phyloP scores from a whole-genome alignment of 2,113 vertebrate species.

The Pseudolaguvia tuberculata region DNA sequence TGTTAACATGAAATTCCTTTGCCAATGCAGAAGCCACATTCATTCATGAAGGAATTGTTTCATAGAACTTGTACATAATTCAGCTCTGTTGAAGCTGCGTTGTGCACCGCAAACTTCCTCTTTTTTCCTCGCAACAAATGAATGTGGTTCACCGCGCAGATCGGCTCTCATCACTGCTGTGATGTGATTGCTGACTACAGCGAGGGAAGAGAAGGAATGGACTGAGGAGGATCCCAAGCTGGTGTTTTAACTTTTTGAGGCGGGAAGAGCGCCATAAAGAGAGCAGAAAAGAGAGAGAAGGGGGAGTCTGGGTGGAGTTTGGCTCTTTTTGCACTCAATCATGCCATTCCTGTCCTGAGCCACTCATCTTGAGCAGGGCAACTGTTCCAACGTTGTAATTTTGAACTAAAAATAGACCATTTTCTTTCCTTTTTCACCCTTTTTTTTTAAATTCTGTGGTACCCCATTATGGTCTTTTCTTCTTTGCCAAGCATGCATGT shows the following conservation, averaged over 20 bases:
- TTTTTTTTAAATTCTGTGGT: constrained; percentile 71
- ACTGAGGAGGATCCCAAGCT: constrained; percentile 52
- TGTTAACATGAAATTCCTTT: constrained; percentile 38
- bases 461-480: constrained; percentile 69
- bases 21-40: not conserved
- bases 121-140: constrained; percentile 41
- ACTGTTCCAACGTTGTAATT: constrained; percentile 78
- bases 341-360: constrained; percentile 74
- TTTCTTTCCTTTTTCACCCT: constrained; percentile 72
- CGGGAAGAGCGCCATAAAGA: constrained; percentile 61
- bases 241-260: constrained; percentile 28
- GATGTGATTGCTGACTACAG: constrained; percentile 38
- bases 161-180: constrained; percentile 41
- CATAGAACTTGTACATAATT: constrained; percentile 28
- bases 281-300: constrained; percentile 55
- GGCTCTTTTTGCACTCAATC: constrained; percentile 64
- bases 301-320: constrained; percentile 65
- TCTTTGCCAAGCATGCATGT: constrained; percentile 69
- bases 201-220: constrained; percentile 47
- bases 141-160: constrained; percentile 46
- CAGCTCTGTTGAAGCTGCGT: constrained; percentile 12
- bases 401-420: constrained; percentile 78
- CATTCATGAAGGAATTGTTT: constrained; percentile 23
- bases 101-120: constrained; percentile 23
- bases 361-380: constrained; percentile 69